Conservation (phyloP, 2,113 vertebrate species). For the Mohoua ochrocephala region DNA sequence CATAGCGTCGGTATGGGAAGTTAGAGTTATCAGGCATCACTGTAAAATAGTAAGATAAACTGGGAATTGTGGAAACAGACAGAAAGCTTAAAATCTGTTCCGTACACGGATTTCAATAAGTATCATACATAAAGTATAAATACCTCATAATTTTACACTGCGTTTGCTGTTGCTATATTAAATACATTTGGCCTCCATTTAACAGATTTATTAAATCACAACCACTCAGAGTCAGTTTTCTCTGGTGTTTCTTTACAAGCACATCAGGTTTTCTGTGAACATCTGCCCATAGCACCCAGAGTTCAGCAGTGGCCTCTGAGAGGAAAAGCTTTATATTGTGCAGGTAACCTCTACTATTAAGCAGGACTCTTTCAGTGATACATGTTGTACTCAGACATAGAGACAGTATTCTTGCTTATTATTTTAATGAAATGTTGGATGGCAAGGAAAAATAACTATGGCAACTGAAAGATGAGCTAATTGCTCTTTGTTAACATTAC, state of each 20-base stretch:
- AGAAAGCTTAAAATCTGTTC: background rate
- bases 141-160: background rate
- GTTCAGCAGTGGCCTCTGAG: background rate
- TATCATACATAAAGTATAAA: background rate
- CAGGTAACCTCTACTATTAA: background rate
- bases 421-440: slow-evolving; percentile 15
- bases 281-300: background rate
- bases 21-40: slow-evolving; percentile 94
- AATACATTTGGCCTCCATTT: background rate
- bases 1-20: slow-evolving; percentile 92
- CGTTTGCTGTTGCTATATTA: background rate
- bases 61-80: slow-evolving; percentile 20
- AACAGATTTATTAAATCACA: background rate
- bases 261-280: background rate
- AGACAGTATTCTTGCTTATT: slow-evolving; percentile 1
- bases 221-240: background rate
- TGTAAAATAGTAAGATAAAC: slow-evolving; percentile 69
- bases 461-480: slow-evolving; percentile 34
- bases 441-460: slow-evolving; percentile 44
- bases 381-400: background rate
- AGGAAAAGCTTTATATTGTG: background rate
- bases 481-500: slow-evolving; percentile 5
- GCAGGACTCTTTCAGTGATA: background rate
- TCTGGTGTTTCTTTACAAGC: background rate
- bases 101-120: background rate